A percentile compares a stretch with the other conserved stretches of the same genome.
These are phyloP conservation scores for Hemibagrus wyckioides DNA, from an alignment of 2,113 vertebrate species.

Conservation along the genomic window DNA sequence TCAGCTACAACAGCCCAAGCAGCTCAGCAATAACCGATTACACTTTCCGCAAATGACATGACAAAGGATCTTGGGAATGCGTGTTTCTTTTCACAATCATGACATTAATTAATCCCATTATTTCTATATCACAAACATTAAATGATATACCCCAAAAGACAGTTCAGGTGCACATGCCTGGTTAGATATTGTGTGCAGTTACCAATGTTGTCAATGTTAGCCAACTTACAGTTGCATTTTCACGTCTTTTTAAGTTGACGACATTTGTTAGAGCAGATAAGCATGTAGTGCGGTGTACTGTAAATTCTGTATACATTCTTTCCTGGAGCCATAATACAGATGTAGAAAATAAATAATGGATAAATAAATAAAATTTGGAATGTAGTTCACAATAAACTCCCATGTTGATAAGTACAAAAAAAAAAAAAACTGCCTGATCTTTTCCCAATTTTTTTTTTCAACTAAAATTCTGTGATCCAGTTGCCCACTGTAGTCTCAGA, in stretches of 20 bases:
- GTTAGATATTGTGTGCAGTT: neutral
- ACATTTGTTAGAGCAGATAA: neutral
- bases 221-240: neutral
- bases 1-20: neutral
- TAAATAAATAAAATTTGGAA: neutral
- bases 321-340: neutral
- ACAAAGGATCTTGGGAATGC: neutral
- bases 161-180: neutral
- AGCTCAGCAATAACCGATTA: neutral
- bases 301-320: neutral
- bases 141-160: neutral
- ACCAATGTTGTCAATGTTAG: neutral
- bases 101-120: neutral
- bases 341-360: neutral
- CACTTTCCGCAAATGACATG: neutral
- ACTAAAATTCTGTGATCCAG: neutral
- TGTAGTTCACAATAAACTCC: neutral
- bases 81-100: neutral
- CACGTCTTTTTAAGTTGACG: neutral
- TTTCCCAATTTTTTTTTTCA: neutral
- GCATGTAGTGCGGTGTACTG: neutral
- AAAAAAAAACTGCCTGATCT: neutral
- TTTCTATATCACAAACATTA: neutral
- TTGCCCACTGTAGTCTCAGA: neutral
- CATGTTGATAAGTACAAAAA: neutral